Percentiles rank a stretch among this genome's conserved stretches.
phyloP scores from a whole-genome alignment of 2,113 vertebrate genomes.

The Spermophilus dauricus region DNA sequence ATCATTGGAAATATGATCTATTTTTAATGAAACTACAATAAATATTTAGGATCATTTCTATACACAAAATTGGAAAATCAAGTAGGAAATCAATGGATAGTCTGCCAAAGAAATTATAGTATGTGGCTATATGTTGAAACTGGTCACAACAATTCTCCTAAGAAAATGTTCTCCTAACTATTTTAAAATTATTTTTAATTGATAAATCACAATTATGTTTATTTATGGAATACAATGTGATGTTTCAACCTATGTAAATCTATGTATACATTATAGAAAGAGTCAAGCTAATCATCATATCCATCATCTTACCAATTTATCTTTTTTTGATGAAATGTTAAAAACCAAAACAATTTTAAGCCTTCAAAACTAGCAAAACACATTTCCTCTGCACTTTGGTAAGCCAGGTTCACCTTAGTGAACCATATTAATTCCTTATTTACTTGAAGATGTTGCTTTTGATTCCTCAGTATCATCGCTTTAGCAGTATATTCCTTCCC shows the following conservation, averaged over 20 bases:
- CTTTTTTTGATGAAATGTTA: background rate
- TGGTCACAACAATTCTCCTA: background rate
- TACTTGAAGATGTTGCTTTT: background rate
- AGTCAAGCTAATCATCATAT: background rate
- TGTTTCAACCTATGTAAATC: background rate
- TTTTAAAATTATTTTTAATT: background rate
- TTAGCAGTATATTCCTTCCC: background rate
- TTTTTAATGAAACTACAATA: background rate
- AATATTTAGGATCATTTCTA: constrained; percentile 26
- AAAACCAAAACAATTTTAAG: background rate
- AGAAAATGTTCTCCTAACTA: background rate
- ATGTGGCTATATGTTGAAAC: background rate
- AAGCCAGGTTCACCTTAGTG: background rate
- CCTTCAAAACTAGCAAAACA: background rate
- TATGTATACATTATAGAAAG: background rate
- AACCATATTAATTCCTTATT: background rate
- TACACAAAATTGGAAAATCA: background rate
- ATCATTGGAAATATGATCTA: background rate
- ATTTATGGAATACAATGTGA: background rate
- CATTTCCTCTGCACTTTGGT: background rate
- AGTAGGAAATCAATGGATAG: background rate
- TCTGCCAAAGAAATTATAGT: background rate
- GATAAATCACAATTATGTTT: background rate
- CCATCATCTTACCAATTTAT: background rate
- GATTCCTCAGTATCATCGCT: background rate